A percentile compares a stretch with the other conserved stretches of the same genome.
Conservation (phyloP, 1,140 invertebrate genomes). For the Acromyrmex heyeri region DNA sequence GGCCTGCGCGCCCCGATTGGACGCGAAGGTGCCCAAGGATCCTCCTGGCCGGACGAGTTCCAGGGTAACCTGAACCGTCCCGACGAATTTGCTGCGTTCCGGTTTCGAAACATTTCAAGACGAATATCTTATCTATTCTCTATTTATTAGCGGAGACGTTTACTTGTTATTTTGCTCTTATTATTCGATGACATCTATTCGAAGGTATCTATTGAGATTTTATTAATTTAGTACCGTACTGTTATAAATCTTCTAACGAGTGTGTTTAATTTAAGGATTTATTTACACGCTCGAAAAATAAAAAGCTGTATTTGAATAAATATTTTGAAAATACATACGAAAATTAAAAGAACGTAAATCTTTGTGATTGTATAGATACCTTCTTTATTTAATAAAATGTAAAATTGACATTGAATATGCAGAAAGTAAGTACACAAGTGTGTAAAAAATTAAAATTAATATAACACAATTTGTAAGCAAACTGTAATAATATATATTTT, state of each 20-base stretch:
- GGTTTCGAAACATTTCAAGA: background rate
- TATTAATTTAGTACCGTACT: background rate
- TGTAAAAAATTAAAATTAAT: too few relatives aligned
- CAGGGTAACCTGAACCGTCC: background rate
- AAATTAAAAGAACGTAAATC: background rate
- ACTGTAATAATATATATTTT: too few relatives aligned
- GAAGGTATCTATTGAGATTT: background rate
- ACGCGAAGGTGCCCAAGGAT: slow-evolving; percentile 33
- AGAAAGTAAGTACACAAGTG: too few relatives aligned
- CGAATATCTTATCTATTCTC: background rate
- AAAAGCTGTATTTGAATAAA: background rate
- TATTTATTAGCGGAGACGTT: background rate
- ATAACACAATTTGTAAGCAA: too few relatives aligned
- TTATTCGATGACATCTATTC: background rate
- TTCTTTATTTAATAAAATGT: background rate
- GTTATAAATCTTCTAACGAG: background rate
- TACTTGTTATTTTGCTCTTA: background rate
- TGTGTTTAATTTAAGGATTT: background rate
- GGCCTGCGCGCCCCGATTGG: slow-evolving; percentile 33
- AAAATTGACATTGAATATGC: too few relatives aligned
- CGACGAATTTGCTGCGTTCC: background rate
- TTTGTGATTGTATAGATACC: background rate
- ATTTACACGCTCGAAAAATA: background rate
- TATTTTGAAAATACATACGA: background rate
- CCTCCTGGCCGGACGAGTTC: background rate